A percentile compares a stretch with the other conserved stretches of the same genome.
phyloP scores from a whole-genome alignment of 2,113 vertebrate species.

The Ceratotherium simum region DNA sequence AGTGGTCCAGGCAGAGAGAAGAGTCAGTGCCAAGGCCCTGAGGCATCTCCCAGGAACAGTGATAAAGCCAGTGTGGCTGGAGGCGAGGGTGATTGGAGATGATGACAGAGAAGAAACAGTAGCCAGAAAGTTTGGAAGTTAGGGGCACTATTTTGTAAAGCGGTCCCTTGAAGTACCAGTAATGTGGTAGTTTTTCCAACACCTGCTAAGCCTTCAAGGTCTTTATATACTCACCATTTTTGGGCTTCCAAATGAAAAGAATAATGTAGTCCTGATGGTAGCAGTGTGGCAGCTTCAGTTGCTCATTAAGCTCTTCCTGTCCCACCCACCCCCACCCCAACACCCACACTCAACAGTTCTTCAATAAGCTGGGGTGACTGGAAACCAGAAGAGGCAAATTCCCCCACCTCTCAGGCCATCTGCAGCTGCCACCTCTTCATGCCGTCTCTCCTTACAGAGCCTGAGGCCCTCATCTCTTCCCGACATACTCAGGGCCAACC shows the following conservation, averaged over 20 bases:
- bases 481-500: neutral
- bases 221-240: neutral
- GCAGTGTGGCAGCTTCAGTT: neutral
- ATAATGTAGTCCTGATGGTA: neutral
- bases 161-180: neutral
- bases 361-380: neutral
- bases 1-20: neutral
- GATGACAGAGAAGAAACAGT: neutral
- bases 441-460: neutral
- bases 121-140: neutral
- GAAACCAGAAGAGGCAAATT: slow-evolving; percentile 29
- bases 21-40: neutral
- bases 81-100: neutral
- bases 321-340: neutral
- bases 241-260: neutral
- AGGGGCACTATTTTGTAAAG: neutral
- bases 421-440: neutral
- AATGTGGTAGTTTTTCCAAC: neutral
- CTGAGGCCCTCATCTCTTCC: neutral
- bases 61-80: neutral
- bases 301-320: neutral
- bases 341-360: neutral
- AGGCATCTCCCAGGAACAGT: neutral
- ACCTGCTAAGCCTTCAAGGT: neutral
- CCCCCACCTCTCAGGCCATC: neutral